Evolutionary conservation across 2,113 vertebrate species (phyloP).

Genomic region (Canis aureus): DNA sequence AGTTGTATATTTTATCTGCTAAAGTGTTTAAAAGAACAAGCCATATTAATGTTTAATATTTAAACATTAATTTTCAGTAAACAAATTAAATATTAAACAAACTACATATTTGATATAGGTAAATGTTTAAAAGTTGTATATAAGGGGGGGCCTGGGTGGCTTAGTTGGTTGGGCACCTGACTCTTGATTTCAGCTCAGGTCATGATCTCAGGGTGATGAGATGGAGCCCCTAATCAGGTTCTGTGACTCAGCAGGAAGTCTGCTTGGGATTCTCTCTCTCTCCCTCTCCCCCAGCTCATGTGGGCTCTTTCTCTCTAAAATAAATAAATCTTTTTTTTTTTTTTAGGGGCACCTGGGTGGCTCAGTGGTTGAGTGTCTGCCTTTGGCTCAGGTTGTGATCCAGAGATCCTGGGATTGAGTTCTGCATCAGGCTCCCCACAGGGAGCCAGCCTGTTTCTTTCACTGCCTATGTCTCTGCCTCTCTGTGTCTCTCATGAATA

Average conservation of each 20-base stretch:
- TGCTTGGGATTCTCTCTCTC: background rate
- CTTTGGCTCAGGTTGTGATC: too few relatives aligned
- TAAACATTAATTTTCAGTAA: constrained; percentile 19
- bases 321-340: background rate
- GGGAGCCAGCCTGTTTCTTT: too few relatives aligned
- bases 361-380: too few relatives aligned
- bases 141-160: background rate
- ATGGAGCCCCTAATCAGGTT: background rate
- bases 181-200: background rate
- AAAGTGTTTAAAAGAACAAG: constrained; percentile 29
- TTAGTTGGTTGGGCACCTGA: background rate
- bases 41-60: background rate
- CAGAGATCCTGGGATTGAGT: too few relatives aligned
- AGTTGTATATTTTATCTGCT: constrained; percentile 25
- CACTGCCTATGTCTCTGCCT: too few relatives aligned
- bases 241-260: background rate
- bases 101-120: background rate
- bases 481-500: too few relatives aligned
- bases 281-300: background rate
- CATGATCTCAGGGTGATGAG: background rate
- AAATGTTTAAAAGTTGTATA: background rate
- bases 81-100: constrained; percentile 23
- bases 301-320: background rate
- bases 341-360: too few relatives aligned
- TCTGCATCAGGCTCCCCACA: too few relatives aligned